These are phyloP conservation scores for Mastacembelus armatus DNA, from an alignment of 2,797 vertebrate genomes.

Conservation along the genomic window DNA sequence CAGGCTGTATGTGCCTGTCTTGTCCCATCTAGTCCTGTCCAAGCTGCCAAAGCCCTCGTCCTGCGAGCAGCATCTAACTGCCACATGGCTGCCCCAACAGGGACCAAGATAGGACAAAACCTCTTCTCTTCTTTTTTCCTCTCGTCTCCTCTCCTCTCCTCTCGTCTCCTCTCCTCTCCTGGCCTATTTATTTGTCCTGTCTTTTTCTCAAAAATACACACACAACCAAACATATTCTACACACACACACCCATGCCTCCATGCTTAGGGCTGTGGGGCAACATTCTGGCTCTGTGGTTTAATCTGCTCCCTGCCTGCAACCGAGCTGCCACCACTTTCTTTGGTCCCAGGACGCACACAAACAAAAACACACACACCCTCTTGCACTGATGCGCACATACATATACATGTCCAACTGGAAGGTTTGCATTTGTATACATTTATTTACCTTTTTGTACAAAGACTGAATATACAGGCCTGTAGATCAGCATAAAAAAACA, in stretches of 20 bases:
- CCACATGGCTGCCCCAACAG: slow-evolving; percentile 81
- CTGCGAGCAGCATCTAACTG: slow-evolving; percentile 76
- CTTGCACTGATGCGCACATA: neutral
- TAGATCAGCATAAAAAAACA: slow-evolving; percentile 43
- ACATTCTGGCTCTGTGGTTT: slow-evolving; percentile 85
- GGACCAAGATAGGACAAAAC: slow-evolving; percentile 72
- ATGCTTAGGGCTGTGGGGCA: slow-evolving; percentile 83
- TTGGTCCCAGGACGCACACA: slow-evolving; percentile 74
- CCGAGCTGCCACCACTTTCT: slow-evolving; percentile 85
- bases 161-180: neutral
- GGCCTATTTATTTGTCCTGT: slow-evolving; percentile 57
- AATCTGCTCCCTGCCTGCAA: slow-evolving; percentile 87
- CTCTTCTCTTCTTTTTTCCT: too few species aligned
- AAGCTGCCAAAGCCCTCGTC: slow-evolving; percentile 81
- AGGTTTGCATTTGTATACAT: slow-evolving; percentile 45
- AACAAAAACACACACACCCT: slow-evolving; percentile 43
- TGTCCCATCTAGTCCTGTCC: slow-evolving; percentile 69
- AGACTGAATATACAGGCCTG: slow-evolving; percentile 14
- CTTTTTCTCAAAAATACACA: slow-evolving; percentile 43
- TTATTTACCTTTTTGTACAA: slow-evolving; percentile 42
- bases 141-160: neutral
- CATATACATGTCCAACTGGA: slow-evolving; percentile 46
- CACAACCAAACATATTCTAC: slow-evolving; percentile 15
- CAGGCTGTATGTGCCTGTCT: slow-evolving; percentile 75
- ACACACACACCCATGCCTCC: slow-evolving; percentile 52